phyloP scores from a whole-genome alignment of 1,140 invertebrate species.

The Oryctes rhinoceros region DNA sequence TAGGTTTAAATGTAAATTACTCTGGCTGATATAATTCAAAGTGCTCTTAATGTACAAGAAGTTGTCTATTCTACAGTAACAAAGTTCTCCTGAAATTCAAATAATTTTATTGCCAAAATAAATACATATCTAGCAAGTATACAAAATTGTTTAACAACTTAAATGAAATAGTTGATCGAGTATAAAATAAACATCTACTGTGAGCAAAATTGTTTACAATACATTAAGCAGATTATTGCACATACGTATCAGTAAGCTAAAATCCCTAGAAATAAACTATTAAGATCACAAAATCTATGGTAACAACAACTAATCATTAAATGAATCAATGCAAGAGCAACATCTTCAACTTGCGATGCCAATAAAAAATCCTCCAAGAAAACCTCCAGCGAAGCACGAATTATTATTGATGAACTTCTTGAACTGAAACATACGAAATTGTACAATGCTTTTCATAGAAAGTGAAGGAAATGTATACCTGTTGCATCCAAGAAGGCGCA shows the following conservation, averaged over 20 bases:
- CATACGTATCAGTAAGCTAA: background rate
- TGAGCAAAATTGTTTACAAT: background rate
- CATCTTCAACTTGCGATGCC: constrained; percentile 34
- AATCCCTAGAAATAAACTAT: background rate
- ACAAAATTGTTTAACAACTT: no score
- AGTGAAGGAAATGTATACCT: background rate
- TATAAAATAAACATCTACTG: background rate
- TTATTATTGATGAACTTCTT: constrained; percentile 21
- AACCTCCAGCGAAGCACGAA: constrained; percentile 42
- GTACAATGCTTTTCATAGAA: background rate
- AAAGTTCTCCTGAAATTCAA: no score
- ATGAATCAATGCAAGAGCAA: background rate
- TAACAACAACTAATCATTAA: background rate
- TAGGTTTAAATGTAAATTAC: no score
- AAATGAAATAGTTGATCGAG: no score
- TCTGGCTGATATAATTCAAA: no score
- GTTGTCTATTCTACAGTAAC: no score
- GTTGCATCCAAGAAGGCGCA: constrained; percentile 7
- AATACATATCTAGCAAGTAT: no score
- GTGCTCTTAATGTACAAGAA: no score
- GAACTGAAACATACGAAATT: background rate
- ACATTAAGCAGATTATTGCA: background rate
- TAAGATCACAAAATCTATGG: constrained; percentile 8
- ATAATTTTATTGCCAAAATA: no score
- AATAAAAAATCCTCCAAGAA: constrained; percentile 44